Evolutionary conservation across 1,140 invertebrate species (phyloP).

Genomic region (Zaprionus gabonicus): DNA sequence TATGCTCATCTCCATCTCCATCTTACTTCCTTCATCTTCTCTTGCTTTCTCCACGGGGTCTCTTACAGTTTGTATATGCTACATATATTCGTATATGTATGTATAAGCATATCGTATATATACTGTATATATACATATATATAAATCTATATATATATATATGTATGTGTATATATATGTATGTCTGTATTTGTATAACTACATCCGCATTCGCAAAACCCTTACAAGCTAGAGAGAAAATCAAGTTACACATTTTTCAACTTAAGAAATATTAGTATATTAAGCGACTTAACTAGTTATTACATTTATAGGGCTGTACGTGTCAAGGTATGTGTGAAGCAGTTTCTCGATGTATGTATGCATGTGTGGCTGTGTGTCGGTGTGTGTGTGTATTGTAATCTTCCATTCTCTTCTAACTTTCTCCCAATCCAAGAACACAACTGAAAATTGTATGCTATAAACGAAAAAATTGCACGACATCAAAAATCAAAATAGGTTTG

Average conservation of each 20-base stretch:
- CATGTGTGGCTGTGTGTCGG: conserved; percentile 4
- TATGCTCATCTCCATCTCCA: conserved; percentile 41
- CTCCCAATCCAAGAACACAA: background rate
- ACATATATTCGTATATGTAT: conserved; percentile 19
- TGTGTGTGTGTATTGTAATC: background rate
- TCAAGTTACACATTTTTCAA: conserved; percentile 38
- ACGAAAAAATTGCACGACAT: too few species aligned
- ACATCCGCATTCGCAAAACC: conserved; percentile 33
- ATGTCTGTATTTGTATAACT: conserved; percentile 30
- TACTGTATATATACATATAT: conserved; percentile 8
- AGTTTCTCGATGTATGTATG: conserved; percentile 3
- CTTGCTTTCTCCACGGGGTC: conserved; percentile 30
- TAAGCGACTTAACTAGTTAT: conserved; percentile 43
- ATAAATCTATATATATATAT: conserved; percentile 16
- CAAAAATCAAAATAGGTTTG: background rate
- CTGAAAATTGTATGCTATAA: background rate
- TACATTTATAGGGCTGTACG: conserved; percentile 20
- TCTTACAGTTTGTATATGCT: conserved; percentile 35
- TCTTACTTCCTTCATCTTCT: conserved; percentile 16
- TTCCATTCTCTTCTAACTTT: background rate
- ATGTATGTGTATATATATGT: background rate
- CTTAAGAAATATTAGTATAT: conserved; percentile 43
- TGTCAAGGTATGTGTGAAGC: conserved; percentile 21
- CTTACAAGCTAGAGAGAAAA: conserved; percentile 38
- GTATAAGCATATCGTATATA: conserved; percentile 14